phyloP scores from a whole-genome alignment of 2,797 vertebrate genomes.

The Peromyscus aztecus region DNA sequence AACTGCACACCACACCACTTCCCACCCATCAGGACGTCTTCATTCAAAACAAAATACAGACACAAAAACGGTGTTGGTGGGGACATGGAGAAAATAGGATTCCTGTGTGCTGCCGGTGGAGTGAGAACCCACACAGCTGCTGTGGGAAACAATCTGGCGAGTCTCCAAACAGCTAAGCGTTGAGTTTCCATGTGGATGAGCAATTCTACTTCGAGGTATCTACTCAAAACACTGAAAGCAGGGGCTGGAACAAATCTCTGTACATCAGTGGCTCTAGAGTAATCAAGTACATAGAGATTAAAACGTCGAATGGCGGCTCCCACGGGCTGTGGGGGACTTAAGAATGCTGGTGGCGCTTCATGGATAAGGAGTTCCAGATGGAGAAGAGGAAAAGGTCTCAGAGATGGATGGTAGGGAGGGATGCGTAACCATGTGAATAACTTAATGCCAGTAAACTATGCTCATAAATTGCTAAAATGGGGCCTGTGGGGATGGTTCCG shows the following conservation, averaged over 20 bases:
- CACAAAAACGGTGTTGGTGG: background rate
- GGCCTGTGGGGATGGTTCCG: background rate
- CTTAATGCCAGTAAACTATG: background rate
- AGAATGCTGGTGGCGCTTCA: background rate
- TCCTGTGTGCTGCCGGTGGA: background rate
- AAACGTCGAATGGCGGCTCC: background rate
- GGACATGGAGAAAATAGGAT: background rate
- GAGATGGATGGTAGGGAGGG: background rate
- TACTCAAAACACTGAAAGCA: background rate
- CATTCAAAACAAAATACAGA: slow-evolving; percentile 27
- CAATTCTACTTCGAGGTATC: background rate
- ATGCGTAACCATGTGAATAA: background rate
- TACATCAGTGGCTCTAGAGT: background rate
- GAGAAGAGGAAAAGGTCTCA: background rate
- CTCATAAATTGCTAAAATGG: background rate
- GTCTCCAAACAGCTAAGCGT: background rate
- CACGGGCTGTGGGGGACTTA: background rate
- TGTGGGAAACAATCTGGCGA: background rate
- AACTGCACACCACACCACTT: background rate
- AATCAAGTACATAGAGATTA: background rate
- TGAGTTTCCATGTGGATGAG: background rate
- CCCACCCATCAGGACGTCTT: background rate
- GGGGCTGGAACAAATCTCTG: background rate
- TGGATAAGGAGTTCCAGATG: background rate
- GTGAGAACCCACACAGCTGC: background rate